Evolutionary conservation across 2,113 vertebrate genomes (phyloP), one percentile per base, ranked within the genome.

Genomic region (Siphamia tubifer): DNA sequence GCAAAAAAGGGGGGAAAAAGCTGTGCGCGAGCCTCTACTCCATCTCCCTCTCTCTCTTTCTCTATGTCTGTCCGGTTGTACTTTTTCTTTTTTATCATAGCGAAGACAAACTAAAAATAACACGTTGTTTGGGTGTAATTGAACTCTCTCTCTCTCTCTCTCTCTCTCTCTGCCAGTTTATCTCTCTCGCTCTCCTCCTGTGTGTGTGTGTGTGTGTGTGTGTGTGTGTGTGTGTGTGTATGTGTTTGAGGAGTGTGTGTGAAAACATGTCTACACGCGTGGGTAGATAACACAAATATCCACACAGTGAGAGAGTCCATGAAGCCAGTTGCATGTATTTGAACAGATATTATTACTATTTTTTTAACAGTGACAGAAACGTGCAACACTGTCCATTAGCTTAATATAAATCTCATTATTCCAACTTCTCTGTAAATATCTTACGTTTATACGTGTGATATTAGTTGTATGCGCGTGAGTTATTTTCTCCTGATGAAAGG

Each of bases 251-350:
- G 55, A 21, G 62, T 44, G 49, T n/a, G 40, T 44, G 30, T 54
- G 8, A 49, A 23, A 6, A 53, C 68, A 19, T 34, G 74, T 77
- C 51, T 75, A 27, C 47, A 61, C 20, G 85, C 61, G 86, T 87
- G 84, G 84, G 84, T 23, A 73, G 84, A 77, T 63, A 83, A 81
- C 58, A 75, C 45, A 43, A 70, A 55, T 31, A 63, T 31, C 25
- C 48, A 42, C 23, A 17, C 9, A 34, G 4, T 2, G 9, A 5
- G 36, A 31, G 23, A 25, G 25, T 21, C 34, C 25, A 11, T 28
- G 45, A 7, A 15, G 3, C 7, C 21, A 11, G 11, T 27, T 21
- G 23, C 43, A 47, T n/a, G n/a, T n/a, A n/a, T n/a, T n/a, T n/a
- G n/a, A n/a, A n/a, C n/a, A n/a, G n/a, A n/a, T n/a, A n/a, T n/a